A percentile compares a stretch with the other conserved stretches of the same genome.
Conservation (phyloP, 2,113 vertebrate genomes). For the Laticauda colubrina region DNA sequence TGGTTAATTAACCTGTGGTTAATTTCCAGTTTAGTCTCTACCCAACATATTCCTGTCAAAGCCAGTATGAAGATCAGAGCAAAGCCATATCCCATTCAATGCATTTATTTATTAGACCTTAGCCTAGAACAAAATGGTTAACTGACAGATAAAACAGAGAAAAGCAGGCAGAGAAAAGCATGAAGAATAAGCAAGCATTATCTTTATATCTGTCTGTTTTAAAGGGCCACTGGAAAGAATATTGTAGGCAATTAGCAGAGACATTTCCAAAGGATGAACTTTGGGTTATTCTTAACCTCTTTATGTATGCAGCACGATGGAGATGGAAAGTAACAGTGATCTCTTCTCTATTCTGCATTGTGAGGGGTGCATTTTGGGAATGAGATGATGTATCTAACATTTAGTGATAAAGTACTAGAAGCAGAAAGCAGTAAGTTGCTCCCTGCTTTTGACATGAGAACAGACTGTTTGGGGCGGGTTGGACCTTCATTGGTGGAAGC, state of each 20-base stretch:
- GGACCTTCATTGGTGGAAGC: neutral
- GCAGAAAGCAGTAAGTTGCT: constrained; percentile 39
- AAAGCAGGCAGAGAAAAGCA: neutral
- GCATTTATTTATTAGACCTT: neutral
- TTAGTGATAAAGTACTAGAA: constrained; percentile 33
- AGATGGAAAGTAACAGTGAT: neutral
- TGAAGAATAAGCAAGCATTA: neutral
- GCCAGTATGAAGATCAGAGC: neutral
- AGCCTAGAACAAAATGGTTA: neutral
- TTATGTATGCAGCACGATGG: neutral
- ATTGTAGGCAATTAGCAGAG: neutral
- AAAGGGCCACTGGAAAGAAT: neutral
- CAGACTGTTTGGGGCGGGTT: neutral
- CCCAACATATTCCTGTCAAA: neutral
- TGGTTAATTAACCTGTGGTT: neutral
- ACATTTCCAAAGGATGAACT: neutral
- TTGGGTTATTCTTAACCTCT: neutral
- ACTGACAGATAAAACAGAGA: neutral
- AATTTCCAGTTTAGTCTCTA: neutral
- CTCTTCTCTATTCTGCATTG: neutral
- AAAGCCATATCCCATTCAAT: neutral
- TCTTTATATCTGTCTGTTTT: neutral
- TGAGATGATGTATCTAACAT: neutral
- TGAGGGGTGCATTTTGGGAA: neutral
- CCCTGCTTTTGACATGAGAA: constrained; percentile 16